These are phyloP conservation scores for Orius laevigatus DNA, from an alignment of 1,140 invertebrate species.

Conservation along the genomic window DNA sequence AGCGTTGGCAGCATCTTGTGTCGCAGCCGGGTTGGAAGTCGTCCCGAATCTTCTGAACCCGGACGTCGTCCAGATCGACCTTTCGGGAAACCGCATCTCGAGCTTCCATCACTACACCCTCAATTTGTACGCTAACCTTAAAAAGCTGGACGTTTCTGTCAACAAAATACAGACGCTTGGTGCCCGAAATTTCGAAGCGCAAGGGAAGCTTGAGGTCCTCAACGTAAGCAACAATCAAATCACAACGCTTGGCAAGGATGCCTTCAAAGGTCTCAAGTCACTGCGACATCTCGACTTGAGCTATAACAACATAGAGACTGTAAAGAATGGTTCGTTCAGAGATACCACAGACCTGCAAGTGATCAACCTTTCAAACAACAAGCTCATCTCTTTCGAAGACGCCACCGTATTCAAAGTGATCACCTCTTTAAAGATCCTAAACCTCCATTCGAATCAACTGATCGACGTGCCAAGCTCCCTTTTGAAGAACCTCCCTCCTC, in stretches of 20 bases:
- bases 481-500: slow-evolving; percentile 38
- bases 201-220: slow-evolving; percentile 46
- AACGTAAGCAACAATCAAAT: slow-evolving; percentile 63
- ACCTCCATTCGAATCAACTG: slow-evolving; percentile 58
- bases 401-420: slow-evolving; percentile 53
- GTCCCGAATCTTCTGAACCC: slow-evolving; percentile 77
- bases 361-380: slow-evolving; percentile 60
- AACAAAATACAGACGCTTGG: slow-evolving; percentile 64
- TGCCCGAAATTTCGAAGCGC: slow-evolving; percentile 59
- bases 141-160: slow-evolving; percentile 58
- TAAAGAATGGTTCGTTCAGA: slow-evolving; percentile 51
- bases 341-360: slow-evolving; percentile 50
- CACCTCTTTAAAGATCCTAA: slow-evolving; percentile 45
- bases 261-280: slow-evolving; percentile 53
- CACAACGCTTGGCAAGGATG: slow-evolving; percentile 48
- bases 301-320: slow-evolving; percentile 53
- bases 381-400: slow-evolving; percentile 47
- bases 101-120: slow-evolving; percentile 55
- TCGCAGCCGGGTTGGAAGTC: slow-evolving; percentile 56
- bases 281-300: slow-evolving; percentile 53
- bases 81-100: slow-evolving; percentile 54
- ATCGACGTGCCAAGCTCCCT: slow-evolving; percentile 45
- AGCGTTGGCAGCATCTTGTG: slow-evolving; percentile 50
- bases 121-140: slow-evolving; percentile 59
- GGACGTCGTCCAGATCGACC: slow-evolving; percentile 57